These are phyloP conservation scores for Chlorocebus sabaeus DNA, from an alignment of 2,113 vertebrate species.

Conservation along the genomic window DNA sequence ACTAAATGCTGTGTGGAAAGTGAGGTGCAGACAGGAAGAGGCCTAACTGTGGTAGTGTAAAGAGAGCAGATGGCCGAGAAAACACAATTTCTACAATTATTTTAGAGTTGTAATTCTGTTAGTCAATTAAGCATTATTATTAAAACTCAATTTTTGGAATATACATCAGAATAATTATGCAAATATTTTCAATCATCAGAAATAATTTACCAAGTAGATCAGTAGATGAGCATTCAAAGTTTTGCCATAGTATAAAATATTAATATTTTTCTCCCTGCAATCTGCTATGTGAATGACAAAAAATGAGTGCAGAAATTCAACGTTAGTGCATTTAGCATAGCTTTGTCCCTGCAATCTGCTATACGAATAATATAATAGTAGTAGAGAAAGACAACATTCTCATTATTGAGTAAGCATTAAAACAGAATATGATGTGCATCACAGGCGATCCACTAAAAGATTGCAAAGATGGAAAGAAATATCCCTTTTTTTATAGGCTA, in stretches of 20 bases:
- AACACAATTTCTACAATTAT: background rate
- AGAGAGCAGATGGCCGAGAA: slow-evolving; percentile 11
- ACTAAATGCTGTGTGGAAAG: background rate
- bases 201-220: background rate
- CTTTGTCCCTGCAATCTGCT: background rate
- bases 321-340: background rate
- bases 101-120: background rate
- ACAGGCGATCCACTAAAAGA: background rate
- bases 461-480: background rate
- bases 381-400: background rate
- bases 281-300: background rate
- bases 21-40: background rate
- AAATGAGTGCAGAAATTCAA: background rate
- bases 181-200: slow-evolving; percentile 30
- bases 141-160: background rate
- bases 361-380: background rate
- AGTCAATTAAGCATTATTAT: background rate
- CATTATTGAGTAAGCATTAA: background rate
- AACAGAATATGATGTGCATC: background rate
- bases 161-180: background rate
- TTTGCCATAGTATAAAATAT: background rate
- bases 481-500: background rate
- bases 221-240: background rate
- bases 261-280: background rate
- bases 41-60: background rate